Base-by-base conservation (phyloP, 2,888 invertebrate genomes). In the Acanthosepion lycidas region DNA sequence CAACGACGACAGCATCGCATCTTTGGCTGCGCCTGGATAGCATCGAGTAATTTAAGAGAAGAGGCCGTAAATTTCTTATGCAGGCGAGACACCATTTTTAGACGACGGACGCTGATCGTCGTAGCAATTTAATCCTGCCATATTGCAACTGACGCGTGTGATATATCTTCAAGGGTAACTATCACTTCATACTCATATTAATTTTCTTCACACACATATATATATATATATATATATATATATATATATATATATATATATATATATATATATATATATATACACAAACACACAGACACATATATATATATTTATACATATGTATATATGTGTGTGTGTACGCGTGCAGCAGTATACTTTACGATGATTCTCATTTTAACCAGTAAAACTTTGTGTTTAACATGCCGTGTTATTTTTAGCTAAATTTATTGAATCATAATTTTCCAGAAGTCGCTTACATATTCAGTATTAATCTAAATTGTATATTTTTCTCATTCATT, bases 151-250 rank as follows among this genome's bases (percentile, higher is more conserved):
- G 78, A 78, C n/a, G 78, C 18, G 12, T 78, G 12, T 78, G 18
- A 78, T 78, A 78, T 78, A 78, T 78, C 23, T 59, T 20, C 6
- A 2, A 59, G 20, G 20, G 20, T 59, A 5, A 23, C 59, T 55
- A 20, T 20, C 20, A 20, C 20, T 20, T 2, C 18, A 55, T 1
- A 20, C 5, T 5, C 20, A 20, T 20, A 20, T 20, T 20, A 5
- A 55, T 55, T 5, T 55, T 20, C 20, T 0, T 55, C 1, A 78
- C n/a, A n/a, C 12, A 78, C n/a, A 78, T 78, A 78, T 78, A n/a
- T 28, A n/a, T 78, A 78, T 78, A 78, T 78, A 78, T 78, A 78
- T 78, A 78, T 78, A 78, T 78, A 78, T 78, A n/a, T 78, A 78
- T 78, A n/a, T 26, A 64, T 64, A 64, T 28, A 51, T 12, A 51